These are phyloP conservation scores for Philotrypesis tridentata DNA, from an alignment of 1,140 invertebrate species.

Conservation along the genomic window DNA sequence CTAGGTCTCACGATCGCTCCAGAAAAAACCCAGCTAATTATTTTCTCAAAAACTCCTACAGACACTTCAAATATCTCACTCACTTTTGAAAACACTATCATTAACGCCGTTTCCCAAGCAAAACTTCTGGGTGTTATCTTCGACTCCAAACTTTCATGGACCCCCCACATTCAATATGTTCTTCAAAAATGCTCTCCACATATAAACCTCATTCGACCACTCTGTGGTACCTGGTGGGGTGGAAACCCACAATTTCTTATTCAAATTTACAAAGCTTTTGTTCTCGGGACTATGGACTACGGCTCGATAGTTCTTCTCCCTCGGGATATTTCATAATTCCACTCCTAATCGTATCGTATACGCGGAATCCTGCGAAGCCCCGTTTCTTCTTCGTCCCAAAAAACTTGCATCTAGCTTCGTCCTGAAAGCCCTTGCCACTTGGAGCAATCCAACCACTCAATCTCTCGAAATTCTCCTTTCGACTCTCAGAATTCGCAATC, in stretches of 20 bases:
- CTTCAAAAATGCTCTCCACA: background rate
- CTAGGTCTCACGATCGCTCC: too few relatives aligned
- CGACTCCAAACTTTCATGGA: background rate
- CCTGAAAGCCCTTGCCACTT: too few relatives aligned
- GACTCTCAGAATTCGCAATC: too few relatives aligned
- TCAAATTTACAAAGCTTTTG: slow-evolving; percentile 13
- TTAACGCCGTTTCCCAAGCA: background rate
- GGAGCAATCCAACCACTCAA: too few relatives aligned
- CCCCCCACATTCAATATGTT: background rate
- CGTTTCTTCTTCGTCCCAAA: too few relatives aligned
- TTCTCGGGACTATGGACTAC: background rate
- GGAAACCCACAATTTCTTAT: too few relatives aligned
- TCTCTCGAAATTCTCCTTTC: too few relatives aligned
- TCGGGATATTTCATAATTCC: background rate
- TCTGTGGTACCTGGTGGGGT: slow-evolving; percentile 2
- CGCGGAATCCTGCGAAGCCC: too few relatives aligned
- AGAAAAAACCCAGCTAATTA: background rate
- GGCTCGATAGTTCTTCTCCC: background rate
- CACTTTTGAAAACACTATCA: background rate
- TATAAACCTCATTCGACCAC: background rate
- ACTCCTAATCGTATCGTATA: background rate
- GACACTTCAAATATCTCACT: background rate
- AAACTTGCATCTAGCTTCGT: too few relatives aligned
- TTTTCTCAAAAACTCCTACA: background rate
- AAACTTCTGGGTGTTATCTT: background rate